Evolutionary conservation across 1,140 invertebrate species (phyloP), one percentile per base, ranked within the genome.

Genomic region (Colletes latitarsis): DNA sequence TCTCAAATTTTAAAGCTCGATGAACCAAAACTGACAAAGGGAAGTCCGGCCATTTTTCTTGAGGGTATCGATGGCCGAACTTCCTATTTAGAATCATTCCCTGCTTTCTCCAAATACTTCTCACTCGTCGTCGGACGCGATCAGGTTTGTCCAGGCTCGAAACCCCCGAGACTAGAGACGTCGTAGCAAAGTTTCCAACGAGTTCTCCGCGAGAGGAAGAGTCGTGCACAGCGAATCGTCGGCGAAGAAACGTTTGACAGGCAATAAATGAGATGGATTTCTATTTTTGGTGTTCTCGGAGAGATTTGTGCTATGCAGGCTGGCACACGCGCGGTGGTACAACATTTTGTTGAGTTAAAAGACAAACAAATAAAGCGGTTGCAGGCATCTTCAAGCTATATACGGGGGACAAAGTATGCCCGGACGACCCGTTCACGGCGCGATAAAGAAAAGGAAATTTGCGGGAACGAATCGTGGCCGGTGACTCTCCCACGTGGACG

Each of bases 321-420:
- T 75, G 52, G 43, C 62, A 62, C 78, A 74, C 68, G 52, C 49
- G 41, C 30, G 12, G 43, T 46, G 46, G 21, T 55, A 43, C 49
- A n/a, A 17, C 43, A 49, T 53, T 21, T 49, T 77, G 30, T 74
- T 77, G 77, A 85, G 83, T 82, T 84, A 79, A 30, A 30, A 60
- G 69, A 85, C 30, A 63, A 86, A 86, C 85, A 83, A 85, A 53
- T 82, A 86, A 86, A 86, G 85, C 85, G 63, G 52, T 86, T 86
- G 52, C 57, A 80, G 52, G 41, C 77, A 80, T 79, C 68, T 74
- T 64, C 8, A 85, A 85, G 85, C 84, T 72, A 49, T 68, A 60
- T 60, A 82, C 58, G 46, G 62, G 43, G 12, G 52, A 71, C n/a
- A 46, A 39, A 15, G 10, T 30, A 17, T 55, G 10, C 6, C 14